A percentile compares a stretch with the other conserved stretches of the same genome.
phyloP scores from a whole-genome alignment of 2,888 invertebrate genomes.

The Orchesellides sinensis region DNA sequence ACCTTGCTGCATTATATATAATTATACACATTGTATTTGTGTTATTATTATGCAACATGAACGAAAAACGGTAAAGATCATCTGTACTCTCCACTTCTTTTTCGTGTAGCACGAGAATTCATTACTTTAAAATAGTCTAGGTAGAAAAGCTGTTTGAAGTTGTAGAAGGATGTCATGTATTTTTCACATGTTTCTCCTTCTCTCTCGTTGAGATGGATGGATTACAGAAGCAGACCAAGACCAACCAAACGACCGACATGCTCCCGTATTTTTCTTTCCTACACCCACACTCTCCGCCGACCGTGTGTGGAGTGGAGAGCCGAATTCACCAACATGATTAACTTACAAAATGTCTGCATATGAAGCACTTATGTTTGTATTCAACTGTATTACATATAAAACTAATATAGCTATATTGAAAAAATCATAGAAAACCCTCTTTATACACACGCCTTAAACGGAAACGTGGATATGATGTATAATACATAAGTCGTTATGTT shows the following conservation, averaged over 20 bases:
- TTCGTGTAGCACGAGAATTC: not conserved
- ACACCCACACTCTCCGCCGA: constrained; percentile 55
- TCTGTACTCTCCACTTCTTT: not conserved
- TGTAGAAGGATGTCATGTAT: not conserved
- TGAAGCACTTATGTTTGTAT: not conserved
- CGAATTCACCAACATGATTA: constrained; percentile 13
- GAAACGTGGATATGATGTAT: not conserved
- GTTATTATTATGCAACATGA: not conserved
- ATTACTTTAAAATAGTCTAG: not conserved
- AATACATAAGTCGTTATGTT: constrained; percentile 19
- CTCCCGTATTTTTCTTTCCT: constrained; percentile 51
- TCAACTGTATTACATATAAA: not conserved
- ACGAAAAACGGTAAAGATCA: not conserved
- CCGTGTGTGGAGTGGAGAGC: constrained; percentile 21
- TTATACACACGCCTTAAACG: not conserved
- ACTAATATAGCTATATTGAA: too few relatives aligned
- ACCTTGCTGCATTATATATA: too few relatives aligned
- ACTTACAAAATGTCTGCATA: constrained; percentile 13
- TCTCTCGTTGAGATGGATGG: not conserved
- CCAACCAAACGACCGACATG: constrained; percentile 46
- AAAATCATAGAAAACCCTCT: not conserved
- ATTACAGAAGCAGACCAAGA: constrained; percentile 30
- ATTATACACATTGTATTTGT: too few relatives aligned
- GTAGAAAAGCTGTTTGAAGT: constrained; percentile 18
- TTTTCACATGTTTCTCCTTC: constrained; percentile 7